Base-by-base conservation (phyloP, 2,888 invertebrate species). In the Agriotes lineatus region DNA sequence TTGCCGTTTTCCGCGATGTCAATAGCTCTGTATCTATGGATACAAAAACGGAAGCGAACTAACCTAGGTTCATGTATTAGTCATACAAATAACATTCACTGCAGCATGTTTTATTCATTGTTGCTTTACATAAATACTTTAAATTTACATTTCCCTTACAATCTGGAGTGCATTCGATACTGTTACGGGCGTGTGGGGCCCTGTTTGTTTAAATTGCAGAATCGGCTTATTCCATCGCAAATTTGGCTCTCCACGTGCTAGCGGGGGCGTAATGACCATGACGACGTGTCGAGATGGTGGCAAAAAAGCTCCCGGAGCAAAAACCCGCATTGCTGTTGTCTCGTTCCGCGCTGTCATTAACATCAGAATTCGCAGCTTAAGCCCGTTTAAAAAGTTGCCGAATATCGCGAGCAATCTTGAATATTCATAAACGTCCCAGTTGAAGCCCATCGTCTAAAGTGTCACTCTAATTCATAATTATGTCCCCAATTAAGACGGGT, bases 401-500 rank as follows among this genome's bases (percentile, higher is more conserved):
- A 58, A 44, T 59, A 44, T 59, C 39, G 16, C 30, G 42, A 12
- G 48, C 35, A n/a, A 48, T 48, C 18, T 18, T 52, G 42, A 57
- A 57, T 57, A 57, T 57, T 57, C 57, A 57, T 57, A 25, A 39
- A 39, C 54, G 54, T 54, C 35, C 54, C 20, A 48, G 48, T 48
- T 48, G 22, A 48, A 48, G 48, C 48, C 25, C 48, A 48, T 48
- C 48, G 48, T 48, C 48, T 48, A n/a, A 48, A 48, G 48, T 48
- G 48, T 48, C 48, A 48, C 48, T 48, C 48, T 48, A 48, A 48
- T 48, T 48, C 48, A 48, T 48, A 48, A 22, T 48, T 48, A 48
- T 48, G 48, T 48, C 33, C 9, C 25, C 42, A 52, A 61, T 61
- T 50, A 61, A 61, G 61, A 61, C 18, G 39, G 30, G 56, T 44